These are phyloP conservation scores for Byasa hedistus DNA, from an alignment of 2,888 invertebrate genomes.

Conservation along the genomic window DNA sequence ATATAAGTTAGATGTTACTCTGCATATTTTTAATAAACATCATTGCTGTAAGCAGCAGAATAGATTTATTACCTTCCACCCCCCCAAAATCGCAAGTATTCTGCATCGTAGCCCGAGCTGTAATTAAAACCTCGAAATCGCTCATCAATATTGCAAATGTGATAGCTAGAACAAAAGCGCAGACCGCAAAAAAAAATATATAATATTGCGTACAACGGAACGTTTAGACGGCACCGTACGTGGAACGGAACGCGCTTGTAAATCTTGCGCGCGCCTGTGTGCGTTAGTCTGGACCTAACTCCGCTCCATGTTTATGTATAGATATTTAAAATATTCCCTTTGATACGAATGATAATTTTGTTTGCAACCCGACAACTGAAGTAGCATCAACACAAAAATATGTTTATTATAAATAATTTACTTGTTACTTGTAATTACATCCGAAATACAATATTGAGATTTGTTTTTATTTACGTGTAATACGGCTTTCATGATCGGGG, in stretches of 20 bases:
- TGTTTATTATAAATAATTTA: not conserved
- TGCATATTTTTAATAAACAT: too few relatives aligned
- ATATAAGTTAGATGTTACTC: too few relatives aligned
- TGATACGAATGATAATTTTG: slow-evolving; percentile 78
- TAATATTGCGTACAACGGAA: slow-evolving; percentile 69
- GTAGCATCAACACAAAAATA: slow-evolving; percentile 61
- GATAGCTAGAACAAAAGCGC: slow-evolving; percentile 60
- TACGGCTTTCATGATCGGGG: too few relatives aligned
- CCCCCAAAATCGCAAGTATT: slow-evolving; percentile 9
- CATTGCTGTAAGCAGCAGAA: too few relatives aligned
- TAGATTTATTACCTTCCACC: not conserved
- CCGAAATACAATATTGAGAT: too few relatives aligned
- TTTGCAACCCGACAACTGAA: slow-evolving; percentile 50
- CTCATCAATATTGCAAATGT: slow-evolving; percentile 51
- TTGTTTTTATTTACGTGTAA: too few relatives aligned
- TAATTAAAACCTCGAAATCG: slow-evolving; percentile 31
- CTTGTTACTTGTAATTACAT: too few relatives aligned
- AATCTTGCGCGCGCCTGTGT: slow-evolving; percentile 67
- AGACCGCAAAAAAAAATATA: slow-evolving; percentile 63
- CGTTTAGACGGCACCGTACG: slow-evolving; percentile 63
- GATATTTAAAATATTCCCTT: slow-evolving; percentile 80
- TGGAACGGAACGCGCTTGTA: slow-evolving; percentile 53
- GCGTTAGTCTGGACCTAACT: slow-evolving; percentile 66
- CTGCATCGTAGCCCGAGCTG: slow-evolving; percentile 13
- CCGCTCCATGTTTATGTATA: slow-evolving; percentile 66